Evolutionary conservation across 2,888 invertebrate genomes (phyloP), one percentile per base, ranked within the genome.

Genomic region (Polyommatus iphigenia): DNA sequence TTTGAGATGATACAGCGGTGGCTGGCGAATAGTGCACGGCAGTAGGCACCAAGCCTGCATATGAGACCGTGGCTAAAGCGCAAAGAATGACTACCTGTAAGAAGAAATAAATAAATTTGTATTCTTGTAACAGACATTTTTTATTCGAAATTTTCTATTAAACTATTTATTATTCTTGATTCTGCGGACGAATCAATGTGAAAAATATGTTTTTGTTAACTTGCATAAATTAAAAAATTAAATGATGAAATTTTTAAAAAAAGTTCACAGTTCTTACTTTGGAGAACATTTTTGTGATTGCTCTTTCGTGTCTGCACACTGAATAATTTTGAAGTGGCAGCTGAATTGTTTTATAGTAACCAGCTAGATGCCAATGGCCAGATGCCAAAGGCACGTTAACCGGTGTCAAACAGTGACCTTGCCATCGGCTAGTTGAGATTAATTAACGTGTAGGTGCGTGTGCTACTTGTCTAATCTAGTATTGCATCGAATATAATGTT

Each of bases 21-120:
- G 88, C 88, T 6, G 86, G 82, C 18, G 87, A 87, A 83, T 89
- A 87, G 82, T 90, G 89, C 86, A 78, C 94, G 79, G 81, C 91
- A 79, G 80, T 91, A 15, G 87, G 81, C 80, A 88, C 79, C n/a
- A 86, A 83, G 85, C 87, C 73, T 81, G 87, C 81, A 83, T 86
- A 78, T 79, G 84, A 81, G 57, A 83, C 83, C 20, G 86, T 86
- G 82, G 86, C 84, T 59, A 87, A 80, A 73, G 85, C 85, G 78
- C 84, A 86, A 36, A 87, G 78, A 73, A 79, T 76, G 76, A 83
- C 80, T 32, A 85, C 78, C 87, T 86, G 81, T 10, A 82, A 83
- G 29, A 3, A 32, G 67, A 67, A 67, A 8, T 18, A 5, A 15
- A 18, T 5, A 67, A 5, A 18, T 29, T 29, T 15, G 18, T 6